Evolutionary conservation across 2,888 invertebrate genomes (phyloP).

Genomic region (Phymatocera aterrima): DNA sequence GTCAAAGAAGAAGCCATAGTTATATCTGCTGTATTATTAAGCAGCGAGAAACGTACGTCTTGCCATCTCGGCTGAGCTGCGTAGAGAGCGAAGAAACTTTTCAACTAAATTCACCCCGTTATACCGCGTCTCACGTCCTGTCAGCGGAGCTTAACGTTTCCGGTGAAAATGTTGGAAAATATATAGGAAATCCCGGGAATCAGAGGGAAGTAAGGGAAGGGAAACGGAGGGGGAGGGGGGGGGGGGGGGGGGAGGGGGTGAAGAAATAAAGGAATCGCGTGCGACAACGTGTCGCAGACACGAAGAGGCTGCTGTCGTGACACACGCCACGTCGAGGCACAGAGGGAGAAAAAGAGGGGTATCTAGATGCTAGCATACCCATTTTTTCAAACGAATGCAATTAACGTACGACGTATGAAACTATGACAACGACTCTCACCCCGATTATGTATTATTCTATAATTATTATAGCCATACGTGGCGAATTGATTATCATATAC

Average conservation of each 20-base stretch:
- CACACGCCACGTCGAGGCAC: neutral
- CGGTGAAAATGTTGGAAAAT: conserved; percentile 50
- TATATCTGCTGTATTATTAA: conserved; percentile 22
- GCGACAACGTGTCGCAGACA: conserved; percentile 48
- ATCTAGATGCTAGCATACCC: too few relatives aligned
- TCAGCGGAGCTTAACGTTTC: conserved; percentile 37
- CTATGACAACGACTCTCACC: neutral
- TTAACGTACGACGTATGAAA: too few relatives aligned
- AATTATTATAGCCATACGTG: neutral
- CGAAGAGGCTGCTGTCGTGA: conserved; percentile 20
- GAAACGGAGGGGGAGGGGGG: neutral
- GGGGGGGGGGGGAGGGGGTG: neutral
- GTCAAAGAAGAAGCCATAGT: conserved; percentile 3
- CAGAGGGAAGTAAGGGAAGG: neutral
- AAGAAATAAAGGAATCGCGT: conserved; percentile 54
- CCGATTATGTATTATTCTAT: neutral
- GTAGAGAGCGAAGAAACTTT: conserved; percentile 19
- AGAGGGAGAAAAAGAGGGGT: neutral
- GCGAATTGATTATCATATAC: conserved; percentile 7
- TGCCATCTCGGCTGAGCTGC: conserved; percentile 1
- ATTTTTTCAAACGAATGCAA: neutral
- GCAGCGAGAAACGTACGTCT: neutral
- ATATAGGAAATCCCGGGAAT: conserved; percentile 16
- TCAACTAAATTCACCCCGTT: conserved; percentile 33
- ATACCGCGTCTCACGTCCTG: conserved; percentile 33